These are phyloP conservation scores for Serripes groenlandicus DNA, from an alignment of 2,888 invertebrate genomes.

Conservation along the genomic window DNA sequence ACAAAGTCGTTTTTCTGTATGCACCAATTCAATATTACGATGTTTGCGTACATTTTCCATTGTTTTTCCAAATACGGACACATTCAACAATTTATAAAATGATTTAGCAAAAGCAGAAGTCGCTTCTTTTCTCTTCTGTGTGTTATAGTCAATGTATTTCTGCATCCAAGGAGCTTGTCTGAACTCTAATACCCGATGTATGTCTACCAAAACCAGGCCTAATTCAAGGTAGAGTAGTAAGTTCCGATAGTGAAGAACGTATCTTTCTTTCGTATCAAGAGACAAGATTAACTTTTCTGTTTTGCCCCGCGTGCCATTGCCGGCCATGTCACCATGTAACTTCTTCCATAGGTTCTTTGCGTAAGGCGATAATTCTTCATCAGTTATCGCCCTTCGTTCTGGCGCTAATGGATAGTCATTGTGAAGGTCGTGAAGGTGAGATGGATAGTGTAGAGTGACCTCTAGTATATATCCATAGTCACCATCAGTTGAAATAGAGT, in stretches of 20 bases:
- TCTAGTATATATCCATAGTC: slow-evolving; percentile 35
- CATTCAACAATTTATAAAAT: slow-evolving; percentile 70
- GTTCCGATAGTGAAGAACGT: slow-evolving; percentile 28
- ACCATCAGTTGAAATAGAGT: not conserved
- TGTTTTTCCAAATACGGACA: slow-evolving; percentile 83
- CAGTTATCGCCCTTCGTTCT: too few species aligned
- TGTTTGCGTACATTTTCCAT: slow-evolving; percentile 56
- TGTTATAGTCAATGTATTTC: slow-evolving; percentile 80
- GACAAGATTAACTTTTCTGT: slow-evolving; percentile 18
- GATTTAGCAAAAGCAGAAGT: slow-evolving; percentile 78
- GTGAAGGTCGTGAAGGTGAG: not conserved
- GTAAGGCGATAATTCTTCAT: slow-evolving; percentile 25
- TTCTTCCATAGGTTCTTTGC: slow-evolving; percentile 19
- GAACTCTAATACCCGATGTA: slow-evolving; percentile 81
- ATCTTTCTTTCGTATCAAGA: slow-evolving; percentile 16
- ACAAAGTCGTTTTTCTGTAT: slow-evolving; percentile 25
- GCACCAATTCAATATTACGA: slow-evolving; percentile 37
- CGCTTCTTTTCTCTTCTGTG: slow-evolving; percentile 57
- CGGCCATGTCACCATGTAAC: not conserved
- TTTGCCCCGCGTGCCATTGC: not conserved
- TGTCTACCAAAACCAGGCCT: slow-evolving; percentile 72
- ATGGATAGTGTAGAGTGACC: slow-evolving; percentile 13
- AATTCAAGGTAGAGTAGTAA: slow-evolving; percentile 31
- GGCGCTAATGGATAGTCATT: slow-evolving; percentile 30
- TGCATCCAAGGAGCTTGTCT: slow-evolving; percentile 80